Percentiles rank a stretch among this genome's conserved stretches.
Conservation (phyloP, 2,888 invertebrate genomes). For the Cylloceria caligata region DNA sequence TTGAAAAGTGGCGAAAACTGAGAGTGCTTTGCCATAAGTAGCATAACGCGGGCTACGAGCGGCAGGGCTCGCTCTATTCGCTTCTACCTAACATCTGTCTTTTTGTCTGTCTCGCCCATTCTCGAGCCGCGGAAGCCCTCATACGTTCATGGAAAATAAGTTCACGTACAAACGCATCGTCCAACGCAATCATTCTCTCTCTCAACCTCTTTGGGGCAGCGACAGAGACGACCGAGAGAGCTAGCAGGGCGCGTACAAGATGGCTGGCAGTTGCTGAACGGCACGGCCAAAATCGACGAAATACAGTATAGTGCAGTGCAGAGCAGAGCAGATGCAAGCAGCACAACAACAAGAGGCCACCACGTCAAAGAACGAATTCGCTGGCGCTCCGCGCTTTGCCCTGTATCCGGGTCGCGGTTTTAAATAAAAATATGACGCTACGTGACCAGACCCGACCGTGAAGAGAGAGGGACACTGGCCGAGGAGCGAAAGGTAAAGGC, state of each 20-base stretch:
- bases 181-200: slow-evolving; percentile 46
- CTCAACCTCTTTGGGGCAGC: slow-evolving; percentile 68
- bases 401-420: slow-evolving; percentile 65
- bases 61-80: slow-evolving; percentile 49
- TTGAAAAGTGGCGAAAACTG: slow-evolving; percentile 75
- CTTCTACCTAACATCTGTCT: slow-evolving; percentile 28
- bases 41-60: no score
- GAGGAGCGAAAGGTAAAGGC: slow-evolving; percentile 77
- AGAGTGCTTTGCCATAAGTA: no score
- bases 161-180: slow-evolving; percentile 62
- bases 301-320: slow-evolving; percentile 14
- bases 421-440: slow-evolving; percentile 78
- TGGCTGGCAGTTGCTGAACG: slow-evolving; percentile 78
- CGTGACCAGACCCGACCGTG: slow-evolving; percentile 78
- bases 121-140: not conserved
- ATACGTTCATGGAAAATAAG: slow-evolving; percentile 4
- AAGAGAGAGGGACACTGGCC: slow-evolving; percentile 80
- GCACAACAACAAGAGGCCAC: not conserved
- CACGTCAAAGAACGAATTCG: slow-evolving; percentile 8
- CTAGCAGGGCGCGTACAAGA: slow-evolving; percentile 75
- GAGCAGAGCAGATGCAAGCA: not conserved
- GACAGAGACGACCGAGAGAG: slow-evolving; percentile 71
- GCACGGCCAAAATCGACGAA: slow-evolving; percentile 69
- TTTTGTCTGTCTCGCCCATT: not conserved
- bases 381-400: slow-evolving; percentile 41